Conservation (phyloP, 1,140 invertebrate species). For the Notospermus geniculatus region DNA sequence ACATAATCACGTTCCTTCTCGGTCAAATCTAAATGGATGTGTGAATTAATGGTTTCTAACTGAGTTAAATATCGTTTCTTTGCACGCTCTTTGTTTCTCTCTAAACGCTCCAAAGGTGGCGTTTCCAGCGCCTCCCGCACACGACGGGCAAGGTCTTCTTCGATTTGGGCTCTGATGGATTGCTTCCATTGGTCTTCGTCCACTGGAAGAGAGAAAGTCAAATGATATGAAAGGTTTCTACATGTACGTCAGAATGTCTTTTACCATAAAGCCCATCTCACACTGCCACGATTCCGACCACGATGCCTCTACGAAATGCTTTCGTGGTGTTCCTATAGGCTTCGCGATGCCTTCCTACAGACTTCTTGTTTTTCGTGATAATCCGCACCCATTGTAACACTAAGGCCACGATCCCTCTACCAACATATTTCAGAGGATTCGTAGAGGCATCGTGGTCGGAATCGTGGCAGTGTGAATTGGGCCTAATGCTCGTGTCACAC, state of each 20-base stretch:
- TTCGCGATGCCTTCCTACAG: no score
- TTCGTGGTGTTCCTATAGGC: no score
- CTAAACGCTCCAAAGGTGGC: slow-evolving; percentile 40
- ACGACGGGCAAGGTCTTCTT: slow-evolving; percentile 42
- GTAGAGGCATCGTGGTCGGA: no score
- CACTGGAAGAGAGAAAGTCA: slow-evolving; percentile 3
- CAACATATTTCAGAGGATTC: no score
- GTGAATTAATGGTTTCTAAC: slow-evolving; percentile 35
- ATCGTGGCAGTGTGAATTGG: no score
- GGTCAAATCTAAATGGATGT: slow-evolving; percentile 32
- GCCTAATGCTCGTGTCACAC: neutral
- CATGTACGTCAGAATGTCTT: neutral
- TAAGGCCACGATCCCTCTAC: no score
- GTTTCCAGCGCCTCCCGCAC: slow-evolving; percentile 51
- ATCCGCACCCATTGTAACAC: no score
- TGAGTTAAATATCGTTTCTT: slow-evolving; percentile 11
- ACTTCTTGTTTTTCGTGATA: no score
- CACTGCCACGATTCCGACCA: no score
- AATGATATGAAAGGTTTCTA: neutral
- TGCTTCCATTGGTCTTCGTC: slow-evolving; percentile 44
- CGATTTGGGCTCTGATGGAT: slow-evolving; percentile 44
- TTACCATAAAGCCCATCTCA: neutral
- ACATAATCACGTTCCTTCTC: slow-evolving; percentile 34
- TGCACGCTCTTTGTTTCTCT: slow-evolving; percentile 12
- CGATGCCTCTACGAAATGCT: no score